Evolutionary conservation across 1,140 invertebrate species (phyloP).

Genomic region (Drusus annulatus): DNA sequence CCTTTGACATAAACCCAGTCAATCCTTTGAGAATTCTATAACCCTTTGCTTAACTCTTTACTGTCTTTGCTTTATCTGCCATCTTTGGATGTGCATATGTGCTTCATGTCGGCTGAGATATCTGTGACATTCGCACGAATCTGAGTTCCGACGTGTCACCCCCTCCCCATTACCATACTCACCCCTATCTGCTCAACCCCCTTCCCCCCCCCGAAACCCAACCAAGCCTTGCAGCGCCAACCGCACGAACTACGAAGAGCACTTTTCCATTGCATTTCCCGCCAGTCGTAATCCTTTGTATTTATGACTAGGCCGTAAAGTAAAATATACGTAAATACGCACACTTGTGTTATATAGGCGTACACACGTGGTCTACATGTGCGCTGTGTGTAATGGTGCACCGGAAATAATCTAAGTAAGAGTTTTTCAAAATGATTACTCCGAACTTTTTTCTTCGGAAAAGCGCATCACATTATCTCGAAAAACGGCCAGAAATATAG

Average conservation of each 20-base stretch:
- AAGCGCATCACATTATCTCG: too few relatives aligned
- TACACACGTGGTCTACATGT: too few relatives aligned
- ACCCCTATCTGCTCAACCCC: too few relatives aligned
- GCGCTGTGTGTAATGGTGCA: neutral
- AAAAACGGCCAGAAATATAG: too few relatives aligned
- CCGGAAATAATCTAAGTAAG: constrained; percentile 1
- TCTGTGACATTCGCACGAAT: constrained; percentile 22
- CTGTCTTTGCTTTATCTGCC: constrained; percentile 15
- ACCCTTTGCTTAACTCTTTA: neutral
- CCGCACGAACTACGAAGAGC: constrained; percentile 32
- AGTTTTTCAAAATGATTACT: constrained; percentile 11
- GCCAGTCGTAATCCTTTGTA: constrained; percentile 55
- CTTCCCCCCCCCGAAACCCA: neutral
- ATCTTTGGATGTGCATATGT: constrained; percentile 14
- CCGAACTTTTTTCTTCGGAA: neutral
- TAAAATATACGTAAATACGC: constrained; percentile 54
- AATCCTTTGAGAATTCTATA: neutral
- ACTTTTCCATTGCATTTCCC: constrained; percentile 55
- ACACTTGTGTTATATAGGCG: neutral
- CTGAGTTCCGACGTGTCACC: constrained; percentile 13
- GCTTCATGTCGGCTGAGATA: constrained; percentile 23
- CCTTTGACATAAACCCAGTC: too few relatives aligned
- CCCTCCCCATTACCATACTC: constrained; percentile 25
- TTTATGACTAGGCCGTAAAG: constrained; percentile 57
- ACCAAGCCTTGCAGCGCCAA: constrained; percentile 9